These are phyloP conservation scores for Apantesis nais DNA, from an alignment of 2,888 invertebrate species.

Conservation along the genomic window DNA sequence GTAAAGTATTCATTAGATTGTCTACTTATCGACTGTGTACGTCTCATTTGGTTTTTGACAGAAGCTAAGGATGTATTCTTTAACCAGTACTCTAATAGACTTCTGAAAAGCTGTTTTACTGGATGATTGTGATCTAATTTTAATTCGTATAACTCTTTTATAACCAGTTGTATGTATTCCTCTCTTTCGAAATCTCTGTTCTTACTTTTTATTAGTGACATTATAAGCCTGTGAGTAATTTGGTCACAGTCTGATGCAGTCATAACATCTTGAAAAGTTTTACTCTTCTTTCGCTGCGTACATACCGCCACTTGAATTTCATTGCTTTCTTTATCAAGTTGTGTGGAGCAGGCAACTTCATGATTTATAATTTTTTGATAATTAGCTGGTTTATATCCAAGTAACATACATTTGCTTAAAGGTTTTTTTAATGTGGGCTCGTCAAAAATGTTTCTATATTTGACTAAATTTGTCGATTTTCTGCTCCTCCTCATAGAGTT, in stretches of 20 bases:
- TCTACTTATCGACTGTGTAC: constrained; percentile 57
- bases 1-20: constrained; percentile 64
- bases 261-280: constrained; percentile 54
- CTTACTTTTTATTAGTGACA: constrained; percentile 58
- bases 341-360: constrained; percentile 39
- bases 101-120: constrained; percentile 66
- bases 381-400: constrained; percentile 35
- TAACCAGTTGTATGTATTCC: constrained; percentile 60
- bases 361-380: not conserved
- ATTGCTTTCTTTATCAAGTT: constrained; percentile 37
- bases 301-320: constrained; percentile 51
- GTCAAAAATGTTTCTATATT: constrained; percentile 63
- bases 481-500: constrained; percentile 64
- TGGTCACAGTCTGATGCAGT: constrained; percentile 58
- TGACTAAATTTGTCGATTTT: constrained; percentile 74
- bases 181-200: constrained; percentile 44
- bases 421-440: constrained; percentile 68
- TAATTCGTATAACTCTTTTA: constrained; percentile 65
- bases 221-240: constrained; percentile 67
- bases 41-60: constrained; percentile 52
- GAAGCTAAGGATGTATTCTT: constrained; percentile 56
- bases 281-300: constrained; percentile 39
- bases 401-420: constrained; percentile 62
- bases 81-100: constrained; percentile 72
- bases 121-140: constrained; percentile 60